Evolutionary conservation across 2,888 invertebrate genomes (phyloP), one percentile per base, ranked within the genome.

Genomic region (Tridacna gigas): DNA sequence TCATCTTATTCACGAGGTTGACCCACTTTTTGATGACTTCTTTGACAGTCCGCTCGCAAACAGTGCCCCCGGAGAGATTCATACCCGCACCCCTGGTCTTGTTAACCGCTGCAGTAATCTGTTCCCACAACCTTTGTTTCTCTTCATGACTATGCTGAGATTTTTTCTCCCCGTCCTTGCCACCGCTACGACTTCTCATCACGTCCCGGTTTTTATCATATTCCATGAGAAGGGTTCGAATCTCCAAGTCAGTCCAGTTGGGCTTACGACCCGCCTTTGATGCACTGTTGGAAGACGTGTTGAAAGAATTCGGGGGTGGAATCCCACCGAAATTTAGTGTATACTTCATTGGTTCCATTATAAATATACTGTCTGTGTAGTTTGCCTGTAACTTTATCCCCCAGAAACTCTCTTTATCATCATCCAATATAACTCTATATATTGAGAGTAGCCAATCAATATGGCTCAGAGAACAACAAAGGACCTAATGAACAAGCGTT

Each of bases 21-120:
- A 77, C 77, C 77, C 77, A 77, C 48, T 77, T 77, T 45, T 77
- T 77, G 56, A 77, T 69, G 37, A 77, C 77, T 26, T 77, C 77
- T 45, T 77, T 77, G 37, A 69, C 56, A 1, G 77, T 77, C 5
- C 77, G 69, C 25, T 51, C 63, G 37, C 67, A 67, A 13, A 13
- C 37, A 0, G 51, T 69, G 60, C 22, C 15, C 15, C 69, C 61
- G 12, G 20, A 15, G 3, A 69, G 18, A 26, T 51, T 51, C 60
- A 56, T 20, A 26, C 25, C 71, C 26, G 26, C 56, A 18, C 47
- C 69, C 37, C 60, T 60, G 11, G 77, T 45, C 12, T 48, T 3
- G 77, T 77, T 77, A 4, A 77, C 77, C 18, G 60, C 77, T 0
- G 69, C 77, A 20, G 77, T 77, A 2, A 77, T 77, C 28, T 22